Conservation (phyloP, 2,888 invertebrate genomes). For the Leistus spinibarbis region DNA sequence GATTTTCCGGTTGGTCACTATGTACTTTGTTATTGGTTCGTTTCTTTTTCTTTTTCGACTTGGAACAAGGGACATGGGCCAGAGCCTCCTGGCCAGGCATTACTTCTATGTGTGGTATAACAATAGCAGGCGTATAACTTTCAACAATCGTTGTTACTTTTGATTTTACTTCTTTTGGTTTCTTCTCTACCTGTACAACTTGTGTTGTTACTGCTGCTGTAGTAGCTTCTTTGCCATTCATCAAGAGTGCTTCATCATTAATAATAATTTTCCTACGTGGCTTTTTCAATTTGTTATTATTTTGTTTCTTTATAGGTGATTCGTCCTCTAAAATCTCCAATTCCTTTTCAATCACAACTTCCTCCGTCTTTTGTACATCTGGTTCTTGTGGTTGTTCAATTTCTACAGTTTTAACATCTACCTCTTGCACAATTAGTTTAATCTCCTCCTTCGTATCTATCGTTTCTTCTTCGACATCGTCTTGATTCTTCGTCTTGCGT, state of each 20-base stretch:
- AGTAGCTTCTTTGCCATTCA: neutral
- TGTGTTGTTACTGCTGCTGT: neutral
- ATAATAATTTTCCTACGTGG: conserved; percentile 48
- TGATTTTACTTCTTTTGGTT: conserved; percentile 5
- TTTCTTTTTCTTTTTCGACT: conserved; percentile 15
- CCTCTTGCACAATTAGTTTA: conserved; percentile 20
- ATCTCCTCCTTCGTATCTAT: conserved; percentile 27
- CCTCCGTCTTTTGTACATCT: conserved; percentile 41
- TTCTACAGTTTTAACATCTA: neutral
- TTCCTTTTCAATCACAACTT: conserved; percentile 1
- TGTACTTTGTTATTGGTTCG: conserved; percentile 18
- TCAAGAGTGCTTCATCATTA: conserved; percentile 45
- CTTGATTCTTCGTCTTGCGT: conserved; percentile 50
- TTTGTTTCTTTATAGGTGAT: neutral
- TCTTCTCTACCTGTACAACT: neutral
- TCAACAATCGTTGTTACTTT: neutral
- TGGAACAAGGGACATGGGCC: neutral
- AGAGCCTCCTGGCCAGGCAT: neutral
- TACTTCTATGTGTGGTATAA: neutral
- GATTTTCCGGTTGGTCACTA: neutral
- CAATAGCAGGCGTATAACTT: neutral
- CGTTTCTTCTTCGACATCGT: conserved; percentile 17
- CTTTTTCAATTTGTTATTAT: neutral
- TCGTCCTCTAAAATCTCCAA: conserved; percentile 6
- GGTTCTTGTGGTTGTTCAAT: conserved; percentile 21